These are phyloP conservation scores for Drosophila chauvacae DNA, from an alignment of 1,140 invertebrate species.

Conservation along the genomic window DNA sequence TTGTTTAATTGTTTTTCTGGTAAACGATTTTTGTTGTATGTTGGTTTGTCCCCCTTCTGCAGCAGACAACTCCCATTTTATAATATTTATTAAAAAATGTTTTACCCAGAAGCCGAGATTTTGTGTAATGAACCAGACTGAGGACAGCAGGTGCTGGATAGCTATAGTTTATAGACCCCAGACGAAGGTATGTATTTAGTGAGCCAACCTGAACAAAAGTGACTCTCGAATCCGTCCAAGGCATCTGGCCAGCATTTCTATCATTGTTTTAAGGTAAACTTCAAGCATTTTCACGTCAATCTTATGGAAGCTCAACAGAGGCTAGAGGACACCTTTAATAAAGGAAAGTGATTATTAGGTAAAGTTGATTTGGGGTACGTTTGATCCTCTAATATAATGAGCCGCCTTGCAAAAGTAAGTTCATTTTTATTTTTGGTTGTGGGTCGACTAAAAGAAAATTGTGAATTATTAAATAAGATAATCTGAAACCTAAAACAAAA, in stretches of 20 bases:
- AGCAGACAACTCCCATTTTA: slow-evolving; percentile 69
- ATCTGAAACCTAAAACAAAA: too few relatives aligned
- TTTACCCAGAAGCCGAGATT: slow-evolving; percentile 78
- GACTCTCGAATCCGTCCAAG: slow-evolving; percentile 11
- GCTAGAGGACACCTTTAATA: slow-evolving; percentile 12
- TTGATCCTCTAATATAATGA: neutral
- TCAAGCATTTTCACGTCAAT: slow-evolving; percentile 82
- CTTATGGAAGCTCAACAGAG: slow-evolving; percentile 36
- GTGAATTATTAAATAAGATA: too few relatives aligned
- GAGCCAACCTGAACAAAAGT: slow-evolving; percentile 13
- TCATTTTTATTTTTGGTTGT: neutral
- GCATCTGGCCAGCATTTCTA: slow-evolving; percentile 62
- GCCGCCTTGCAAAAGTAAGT: too few relatives aligned
- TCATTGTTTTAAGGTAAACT: slow-evolving; percentile 83
- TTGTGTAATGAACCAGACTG: slow-evolving; percentile 61
- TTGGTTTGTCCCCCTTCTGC: slow-evolving; percentile 18
- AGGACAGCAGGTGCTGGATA: slow-evolving; percentile 52
- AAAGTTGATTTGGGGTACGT: neutral
- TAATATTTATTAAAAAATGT: slow-evolving; percentile 83
- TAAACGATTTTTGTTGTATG: slow-evolving; percentile 69
- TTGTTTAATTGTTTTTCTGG: slow-evolving; percentile 78
- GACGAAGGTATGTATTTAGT: slow-evolving; percentile 7
- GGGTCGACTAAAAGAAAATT: neutral
- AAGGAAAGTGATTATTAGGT: slow-evolving; percentile 33
- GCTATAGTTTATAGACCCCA: slow-evolving; percentile 49